phyloP scores from a whole-genome alignment of 2,888 invertebrate genomes.

The Lasioglossum leucozonium region DNA sequence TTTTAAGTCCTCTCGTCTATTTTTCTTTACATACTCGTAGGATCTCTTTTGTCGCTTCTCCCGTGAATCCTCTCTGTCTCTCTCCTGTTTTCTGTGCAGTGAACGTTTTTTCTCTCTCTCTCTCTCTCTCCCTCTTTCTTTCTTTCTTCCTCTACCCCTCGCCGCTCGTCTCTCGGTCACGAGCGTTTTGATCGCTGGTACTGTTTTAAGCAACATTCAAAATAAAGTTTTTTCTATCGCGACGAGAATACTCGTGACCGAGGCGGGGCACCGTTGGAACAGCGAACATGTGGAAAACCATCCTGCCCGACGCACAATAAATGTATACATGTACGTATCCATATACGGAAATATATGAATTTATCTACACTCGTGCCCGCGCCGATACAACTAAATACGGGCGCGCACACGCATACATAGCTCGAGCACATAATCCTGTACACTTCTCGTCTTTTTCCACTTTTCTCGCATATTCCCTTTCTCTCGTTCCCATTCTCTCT shows the following conservation, averaged over 20 bases:
- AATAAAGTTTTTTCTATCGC: constrained; percentile 80
- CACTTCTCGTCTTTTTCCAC: not conserved
- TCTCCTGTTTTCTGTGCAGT: too few relatives aligned
- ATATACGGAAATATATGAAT: constrained; percentile 35
- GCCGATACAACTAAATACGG: not conserved
- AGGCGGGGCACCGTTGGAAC: constrained; percentile 19
- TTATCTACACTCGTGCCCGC: constrained; percentile 27
- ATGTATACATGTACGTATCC: constrained; percentile 32
- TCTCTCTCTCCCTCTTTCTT: not conserved
- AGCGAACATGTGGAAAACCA: constrained; percentile 53
- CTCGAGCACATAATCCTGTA: constrained; percentile 1
- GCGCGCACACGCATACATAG: constrained; percentile 2
- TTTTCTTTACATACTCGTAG: not conserved
- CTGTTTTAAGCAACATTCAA: constrained; percentile 79
- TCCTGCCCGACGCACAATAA: constrained; percentile 31
- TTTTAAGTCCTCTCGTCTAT: not conserved
- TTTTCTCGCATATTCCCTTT: not conserved
- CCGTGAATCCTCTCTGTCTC: not conserved
- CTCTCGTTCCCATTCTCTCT: not conserved
- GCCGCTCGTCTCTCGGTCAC: constrained; percentile 37
- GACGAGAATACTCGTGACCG: constrained; percentile 49
- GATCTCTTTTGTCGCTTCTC: not conserved
- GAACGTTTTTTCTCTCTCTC: not conserved
- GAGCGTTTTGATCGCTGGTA: constrained; percentile 55
- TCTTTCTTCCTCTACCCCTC: not conserved